Conservation (phyloP, 2,888 invertebrate species). For the Mimumesa dahlbomi region DNA sequence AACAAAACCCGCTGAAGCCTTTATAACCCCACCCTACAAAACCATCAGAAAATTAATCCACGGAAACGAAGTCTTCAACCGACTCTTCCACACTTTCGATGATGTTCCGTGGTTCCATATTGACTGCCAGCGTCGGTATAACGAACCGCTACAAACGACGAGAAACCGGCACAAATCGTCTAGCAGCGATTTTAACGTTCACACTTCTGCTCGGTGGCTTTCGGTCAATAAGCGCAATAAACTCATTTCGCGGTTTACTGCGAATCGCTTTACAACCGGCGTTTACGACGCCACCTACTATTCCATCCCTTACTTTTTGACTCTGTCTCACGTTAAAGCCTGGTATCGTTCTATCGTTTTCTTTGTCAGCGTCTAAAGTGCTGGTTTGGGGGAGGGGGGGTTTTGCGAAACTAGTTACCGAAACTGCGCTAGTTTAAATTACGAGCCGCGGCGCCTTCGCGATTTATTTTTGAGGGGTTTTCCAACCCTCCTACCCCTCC, state of each 20-base stretch:
- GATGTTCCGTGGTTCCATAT: slow-evolving; percentile 64
- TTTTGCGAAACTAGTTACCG: slow-evolving; percentile 79
- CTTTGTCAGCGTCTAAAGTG: slow-evolving; percentile 44
- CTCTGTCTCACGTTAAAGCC: slow-evolving; percentile 12
- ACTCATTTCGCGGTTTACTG: slow-evolving; percentile 79
- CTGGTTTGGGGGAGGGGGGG: too few species aligned
- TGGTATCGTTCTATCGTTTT: slow-evolving; percentile 46
- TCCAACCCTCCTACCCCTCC: not conserved
- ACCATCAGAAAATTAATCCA: too few species aligned
- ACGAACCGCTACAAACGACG: slow-evolving; percentile 57
- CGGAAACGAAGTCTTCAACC: not conserved
- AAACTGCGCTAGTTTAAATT: slow-evolving; percentile 80
- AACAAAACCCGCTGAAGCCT: too few species aligned
- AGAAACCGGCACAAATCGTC: slow-evolving; percentile 29
- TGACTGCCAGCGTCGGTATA: slow-evolving; percentile 57
- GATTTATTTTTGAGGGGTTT: slow-evolving; percentile 74
- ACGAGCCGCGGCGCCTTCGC: slow-evolving; percentile 74
- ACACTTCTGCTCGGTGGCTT: slow-evolving; percentile 57
- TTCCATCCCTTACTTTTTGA: not conserved
- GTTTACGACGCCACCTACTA: slow-evolving; percentile 65
- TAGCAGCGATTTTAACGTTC: slow-evolving; percentile 54
- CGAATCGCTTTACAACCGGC: slow-evolving; percentile 79
- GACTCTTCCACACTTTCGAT: not conserved
- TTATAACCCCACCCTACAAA: too few species aligned
- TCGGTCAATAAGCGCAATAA: slow-evolving; percentile 79